phyloP scores from a whole-genome alignment of 1,140 invertebrate species.

The Campodea augens region DNA sequence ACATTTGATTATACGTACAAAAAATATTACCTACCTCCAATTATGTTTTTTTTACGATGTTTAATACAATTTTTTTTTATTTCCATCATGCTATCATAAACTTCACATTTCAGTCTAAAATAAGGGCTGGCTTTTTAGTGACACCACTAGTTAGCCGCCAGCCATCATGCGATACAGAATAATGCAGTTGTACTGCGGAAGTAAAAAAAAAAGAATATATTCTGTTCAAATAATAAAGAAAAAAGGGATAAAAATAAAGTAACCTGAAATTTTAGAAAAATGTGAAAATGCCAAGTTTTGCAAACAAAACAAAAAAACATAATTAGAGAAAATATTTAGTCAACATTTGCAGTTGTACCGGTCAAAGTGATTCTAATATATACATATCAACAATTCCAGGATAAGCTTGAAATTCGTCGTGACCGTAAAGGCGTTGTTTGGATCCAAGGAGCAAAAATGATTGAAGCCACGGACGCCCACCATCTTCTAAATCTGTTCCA shows the following conservation, averaged over 20 bases:
- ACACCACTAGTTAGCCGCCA: too few species aligned
- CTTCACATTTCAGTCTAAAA: too few species aligned
- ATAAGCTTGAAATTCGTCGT: conserved; percentile 29
- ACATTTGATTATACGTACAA: too few species aligned
- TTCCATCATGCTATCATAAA: too few species aligned
- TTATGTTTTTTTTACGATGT: too few species aligned
- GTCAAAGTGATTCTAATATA: neutral
- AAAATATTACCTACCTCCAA: too few species aligned
- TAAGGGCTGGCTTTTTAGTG: too few species aligned
- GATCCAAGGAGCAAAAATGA: conserved; percentile 23
- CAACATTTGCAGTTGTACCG: neutral
- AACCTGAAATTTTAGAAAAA: neutral
- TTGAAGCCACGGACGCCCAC: conserved; percentile 21
- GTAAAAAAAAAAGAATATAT: too few species aligned
- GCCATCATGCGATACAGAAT: too few species aligned
- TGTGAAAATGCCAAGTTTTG: too few species aligned
- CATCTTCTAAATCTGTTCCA: conserved; percentile 26
- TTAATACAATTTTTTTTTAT: too few species aligned
- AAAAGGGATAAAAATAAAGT: neutral
- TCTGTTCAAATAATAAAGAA: too few species aligned
- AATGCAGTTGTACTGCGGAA: neutral
- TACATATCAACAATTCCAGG: conserved; percentile 15
- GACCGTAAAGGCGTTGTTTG: conserved; percentile 30
- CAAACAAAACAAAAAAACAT: neutral
- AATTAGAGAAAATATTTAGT: neutral